Conservation (phyloP, 2,113 vertebrate genomes). For the Caloenas nicobarica region DNA sequence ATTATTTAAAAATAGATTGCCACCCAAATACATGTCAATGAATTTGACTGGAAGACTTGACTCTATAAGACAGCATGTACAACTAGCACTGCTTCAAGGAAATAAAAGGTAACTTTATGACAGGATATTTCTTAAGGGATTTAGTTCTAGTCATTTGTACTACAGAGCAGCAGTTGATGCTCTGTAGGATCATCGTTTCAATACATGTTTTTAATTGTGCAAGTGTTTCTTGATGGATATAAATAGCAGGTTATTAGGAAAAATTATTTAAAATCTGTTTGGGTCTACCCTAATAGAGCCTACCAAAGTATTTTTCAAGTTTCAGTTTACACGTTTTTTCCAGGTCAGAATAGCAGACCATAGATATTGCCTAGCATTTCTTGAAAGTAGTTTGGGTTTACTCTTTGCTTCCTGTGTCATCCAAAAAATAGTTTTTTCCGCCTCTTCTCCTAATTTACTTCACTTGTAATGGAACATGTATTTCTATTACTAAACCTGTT, state of each 20-base stretch:
- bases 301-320: not conserved
- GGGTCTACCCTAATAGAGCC: not conserved
- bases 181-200: not conserved
- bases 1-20: constrained; percentile 20
- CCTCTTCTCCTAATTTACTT: not conserved
- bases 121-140: not conserved
- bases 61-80: not conserved
- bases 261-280: not conserved
- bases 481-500: not conserved
- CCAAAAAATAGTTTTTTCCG: not conserved
- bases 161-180: not conserved
- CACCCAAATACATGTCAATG: not conserved
- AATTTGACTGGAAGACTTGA: not conserved
- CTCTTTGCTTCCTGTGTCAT: not conserved
- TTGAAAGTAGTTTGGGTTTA: not conserved
- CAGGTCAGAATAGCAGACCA: not conserved
- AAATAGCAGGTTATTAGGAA: not conserved
- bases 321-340: not conserved
- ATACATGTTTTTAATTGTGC: not conserved
- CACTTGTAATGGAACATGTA: not conserved
- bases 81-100: not conserved
- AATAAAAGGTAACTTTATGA: not conserved
- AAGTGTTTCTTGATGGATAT: not conserved
- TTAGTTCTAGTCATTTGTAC: not conserved
- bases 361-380: not conserved